phyloP scores from a whole-genome alignment of 2,113 vertebrate genomes.

The Pedionomus torquatus region DNA sequence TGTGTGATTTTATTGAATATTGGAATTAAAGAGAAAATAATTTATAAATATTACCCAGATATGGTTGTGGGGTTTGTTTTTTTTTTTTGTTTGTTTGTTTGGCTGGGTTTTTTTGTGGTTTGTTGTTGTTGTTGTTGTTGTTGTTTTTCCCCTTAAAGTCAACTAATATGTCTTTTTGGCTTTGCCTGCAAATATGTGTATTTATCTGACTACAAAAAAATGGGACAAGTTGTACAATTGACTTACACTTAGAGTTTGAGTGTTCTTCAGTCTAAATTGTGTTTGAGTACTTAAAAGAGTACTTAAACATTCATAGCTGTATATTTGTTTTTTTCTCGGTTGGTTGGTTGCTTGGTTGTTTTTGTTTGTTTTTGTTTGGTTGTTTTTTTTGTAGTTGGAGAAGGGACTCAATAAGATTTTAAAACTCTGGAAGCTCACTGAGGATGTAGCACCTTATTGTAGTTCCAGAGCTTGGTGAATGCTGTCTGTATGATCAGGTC shows the following conservation, averaged over 20 bases:
- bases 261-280: neutral
- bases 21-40: neutral
- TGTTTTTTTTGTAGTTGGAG: neutral
- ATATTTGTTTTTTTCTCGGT: no score
- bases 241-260: neutral
- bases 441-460: neutral
- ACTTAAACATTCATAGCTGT: neutral
- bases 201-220: neutral
- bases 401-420: neutral
- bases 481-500: neutral
- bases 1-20: neutral
- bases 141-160: neutral
- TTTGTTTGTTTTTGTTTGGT: no score
- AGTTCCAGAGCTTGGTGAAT: neutral
- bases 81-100: no score
- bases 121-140: no score
- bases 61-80: no score
- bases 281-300: neutral
- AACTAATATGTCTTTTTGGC: neutral
- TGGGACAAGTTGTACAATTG: neutral
- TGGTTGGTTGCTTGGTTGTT: no score
- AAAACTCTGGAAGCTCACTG: neutral
- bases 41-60: neutral
- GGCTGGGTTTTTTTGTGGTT: no score
- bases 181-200: neutral